A percentile compares a stretch with the other conserved stretches of the same genome.
Evolutionary conservation across 2,888 invertebrate species (phyloP).

Genomic region (Eustalomyia histrio): DNA sequence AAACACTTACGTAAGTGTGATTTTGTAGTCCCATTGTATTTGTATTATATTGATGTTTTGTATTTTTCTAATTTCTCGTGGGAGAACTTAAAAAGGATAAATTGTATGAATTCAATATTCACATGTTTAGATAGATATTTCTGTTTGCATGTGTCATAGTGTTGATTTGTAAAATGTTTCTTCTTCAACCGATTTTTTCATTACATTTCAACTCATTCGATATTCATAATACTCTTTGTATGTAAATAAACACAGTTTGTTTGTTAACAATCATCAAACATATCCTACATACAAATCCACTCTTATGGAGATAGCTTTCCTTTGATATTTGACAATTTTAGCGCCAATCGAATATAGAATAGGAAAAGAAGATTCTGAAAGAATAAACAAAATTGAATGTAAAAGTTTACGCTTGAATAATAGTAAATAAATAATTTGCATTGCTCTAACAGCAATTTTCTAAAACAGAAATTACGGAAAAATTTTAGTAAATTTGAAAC

Average conservation of each 20-base stretch:
- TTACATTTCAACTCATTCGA: conserved; percentile 41
- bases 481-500: neutral
- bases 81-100: conserved; percentile 44
- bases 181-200: conserved; percentile 4
- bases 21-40: conserved; percentile 1
- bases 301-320: neutral
- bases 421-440: conserved; percentile 29
- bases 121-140: conserved; percentile 8
- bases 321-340: conserved; percentile 43
- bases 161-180: conserved; percentile 14
- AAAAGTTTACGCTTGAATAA: conserved; percentile 35
- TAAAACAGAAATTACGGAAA: neutral
- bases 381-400: conserved; percentile 27
- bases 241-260: conserved; percentile 5
- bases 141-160: neutral
- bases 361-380: conserved; percentile 9
- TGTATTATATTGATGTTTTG: conserved; percentile 26
- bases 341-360: conserved; percentile 14
- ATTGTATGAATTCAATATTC: conserved; percentile 1
- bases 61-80: conserved; percentile 37
- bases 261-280: conserved; percentile 12
- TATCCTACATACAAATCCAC: neutral
- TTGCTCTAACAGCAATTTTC: conserved; percentile 32
- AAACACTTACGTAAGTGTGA: neutral
- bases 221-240: conserved; percentile 50